These are phyloP conservation scores for Tenualosa thibaudeaui DNA, from an alignment of 2,797 vertebrate genomes.

Conservation along the genomic window DNA sequence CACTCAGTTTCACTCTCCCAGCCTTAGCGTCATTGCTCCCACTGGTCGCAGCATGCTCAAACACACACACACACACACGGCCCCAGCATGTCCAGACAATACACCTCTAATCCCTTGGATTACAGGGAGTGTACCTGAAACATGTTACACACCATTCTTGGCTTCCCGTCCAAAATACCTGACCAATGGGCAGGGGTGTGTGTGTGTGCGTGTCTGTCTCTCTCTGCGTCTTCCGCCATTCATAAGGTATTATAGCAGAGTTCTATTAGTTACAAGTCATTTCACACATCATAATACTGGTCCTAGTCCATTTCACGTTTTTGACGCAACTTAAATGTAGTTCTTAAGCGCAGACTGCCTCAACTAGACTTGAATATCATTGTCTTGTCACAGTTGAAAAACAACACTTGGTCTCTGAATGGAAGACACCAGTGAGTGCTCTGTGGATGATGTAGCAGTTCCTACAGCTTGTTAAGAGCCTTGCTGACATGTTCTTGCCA, in stretches of 20 bases:
- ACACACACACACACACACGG: constrained; percentile 1
- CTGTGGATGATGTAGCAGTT: not conserved
- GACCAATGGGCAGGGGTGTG: not conserved
- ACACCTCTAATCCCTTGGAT: not conserved
- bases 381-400: too few species aligned
- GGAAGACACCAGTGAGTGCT: too few species aligned
- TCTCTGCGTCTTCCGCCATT: too few species aligned
- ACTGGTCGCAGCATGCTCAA: not conserved
- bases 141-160: not conserved
- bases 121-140: not conserved
- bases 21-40: not conserved
- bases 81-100: not conserved
- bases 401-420: too few species aligned
- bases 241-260: too few species aligned
- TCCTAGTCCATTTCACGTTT: not conserved
- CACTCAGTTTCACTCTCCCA: not conserved
- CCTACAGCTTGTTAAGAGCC: not conserved
- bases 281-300: not conserved
- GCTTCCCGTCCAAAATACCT: not conserved
- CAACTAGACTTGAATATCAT: too few species aligned
- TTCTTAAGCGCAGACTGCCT: too few species aligned
- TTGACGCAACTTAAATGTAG: too few species aligned
- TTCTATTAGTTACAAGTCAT: too few species aligned
- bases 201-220: not conserved
- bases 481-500: not conserved